Conservation (phyloP, 2,797 vertebrate genomes). For the Chaunax sp. region DNA sequence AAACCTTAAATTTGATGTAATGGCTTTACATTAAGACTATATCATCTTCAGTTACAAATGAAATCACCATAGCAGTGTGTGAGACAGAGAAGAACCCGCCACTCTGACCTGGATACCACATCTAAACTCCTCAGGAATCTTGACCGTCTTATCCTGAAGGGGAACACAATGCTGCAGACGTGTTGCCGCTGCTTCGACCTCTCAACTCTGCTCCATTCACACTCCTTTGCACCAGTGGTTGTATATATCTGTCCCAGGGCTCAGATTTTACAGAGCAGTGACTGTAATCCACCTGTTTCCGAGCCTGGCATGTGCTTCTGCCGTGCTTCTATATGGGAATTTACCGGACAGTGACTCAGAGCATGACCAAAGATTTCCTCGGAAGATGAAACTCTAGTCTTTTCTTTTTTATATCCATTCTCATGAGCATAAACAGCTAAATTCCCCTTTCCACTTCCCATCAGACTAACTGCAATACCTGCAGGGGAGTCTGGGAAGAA, state of each 20-base stretch:
- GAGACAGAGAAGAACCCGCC: neutral
- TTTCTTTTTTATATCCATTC: constrained; percentile 10
- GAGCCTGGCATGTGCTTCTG: constrained; percentile 22
- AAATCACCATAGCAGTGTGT: neutral
- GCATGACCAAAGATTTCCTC: constrained; percentile 42
- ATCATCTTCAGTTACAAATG: neutral
- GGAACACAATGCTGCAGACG: constrained; percentile 46
- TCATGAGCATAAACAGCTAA: constrained; percentile 5
- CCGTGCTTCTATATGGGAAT: constrained; percentile 13
- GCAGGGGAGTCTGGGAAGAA: constrained; percentile 16
- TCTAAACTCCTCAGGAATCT: constrained; percentile 32
- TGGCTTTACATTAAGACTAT: too few species aligned
- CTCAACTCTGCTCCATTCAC: constrained; percentile 46
- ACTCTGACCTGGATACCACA: neutral
- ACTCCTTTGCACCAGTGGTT: constrained; percentile 16
- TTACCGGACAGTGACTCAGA: constrained; percentile 32
- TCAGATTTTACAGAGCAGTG: constrained; percentile 37
- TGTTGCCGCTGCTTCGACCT: constrained; percentile 48
- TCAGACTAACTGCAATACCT: constrained; percentile 19
- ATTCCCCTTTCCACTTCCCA: neutral
- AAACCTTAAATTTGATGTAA: too few species aligned
- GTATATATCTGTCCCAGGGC: constrained; percentile 44
- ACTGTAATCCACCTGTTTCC: constrained; percentile 56
- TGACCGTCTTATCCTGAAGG: constrained; percentile 22
- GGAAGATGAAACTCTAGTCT: constrained; percentile 26